Percentiles rank a stretch among this genome's conserved stretches.
These are phyloP conservation scores for Athetis lepigone DNA, from an alignment of 2,888 invertebrate species.

Conservation along the genomic window DNA sequence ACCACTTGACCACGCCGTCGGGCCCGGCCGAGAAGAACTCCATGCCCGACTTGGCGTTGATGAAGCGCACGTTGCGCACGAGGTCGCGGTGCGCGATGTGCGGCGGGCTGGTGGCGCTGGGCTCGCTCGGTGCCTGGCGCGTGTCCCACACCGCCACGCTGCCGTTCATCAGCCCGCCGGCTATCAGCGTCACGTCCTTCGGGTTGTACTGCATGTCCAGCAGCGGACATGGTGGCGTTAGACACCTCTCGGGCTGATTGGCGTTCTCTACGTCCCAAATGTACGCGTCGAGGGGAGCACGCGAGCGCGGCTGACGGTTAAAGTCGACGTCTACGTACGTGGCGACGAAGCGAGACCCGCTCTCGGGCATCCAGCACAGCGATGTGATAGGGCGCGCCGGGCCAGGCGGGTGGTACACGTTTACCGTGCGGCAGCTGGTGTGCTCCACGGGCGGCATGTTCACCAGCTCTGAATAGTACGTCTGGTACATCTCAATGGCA, in stretches of 20 bases:
- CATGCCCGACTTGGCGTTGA: slow-evolving; percentile 97
- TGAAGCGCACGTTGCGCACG: slow-evolving; percentile 96
- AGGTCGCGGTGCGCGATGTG: slow-evolving; percentile 97
- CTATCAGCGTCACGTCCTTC: slow-evolving; percentile 93
- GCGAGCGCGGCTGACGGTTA: slow-evolving; percentile 87
- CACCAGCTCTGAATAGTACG: slow-evolving; percentile 94
- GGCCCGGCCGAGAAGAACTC: slow-evolving; percentile 98
- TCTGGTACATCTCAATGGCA: slow-evolving; percentile 97
- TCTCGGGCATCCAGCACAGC: slow-evolving; percentile 96
- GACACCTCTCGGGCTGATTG: slow-evolving; percentile 92
- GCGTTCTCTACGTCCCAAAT: slow-evolving; percentile 98
- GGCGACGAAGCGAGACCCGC: slow-evolving; percentile 94
- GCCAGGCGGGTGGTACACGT: slow-evolving; percentile 94
- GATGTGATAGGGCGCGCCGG: slow-evolving; percentile 93
- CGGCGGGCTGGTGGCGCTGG: slow-evolving; percentile 93
- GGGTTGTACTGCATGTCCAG: slow-evolving; percentile 96
- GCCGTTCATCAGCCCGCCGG: slow-evolving; percentile 93
- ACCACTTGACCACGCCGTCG: slow-evolving; percentile 96
- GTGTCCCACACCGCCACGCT: slow-evolving; percentile 94
- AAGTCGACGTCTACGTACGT: slow-evolving; percentile 95
- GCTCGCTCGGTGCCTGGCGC: slow-evolving; percentile 92
- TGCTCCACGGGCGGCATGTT: slow-evolving; percentile 92
- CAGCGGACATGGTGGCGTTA: slow-evolving; percentile 93
- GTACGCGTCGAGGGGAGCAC: slow-evolving; percentile 80
- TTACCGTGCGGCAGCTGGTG: slow-evolving; percentile 93